Conservation (phyloP, 2,888 invertebrate species). For the Oasisia sp. region DNA sequence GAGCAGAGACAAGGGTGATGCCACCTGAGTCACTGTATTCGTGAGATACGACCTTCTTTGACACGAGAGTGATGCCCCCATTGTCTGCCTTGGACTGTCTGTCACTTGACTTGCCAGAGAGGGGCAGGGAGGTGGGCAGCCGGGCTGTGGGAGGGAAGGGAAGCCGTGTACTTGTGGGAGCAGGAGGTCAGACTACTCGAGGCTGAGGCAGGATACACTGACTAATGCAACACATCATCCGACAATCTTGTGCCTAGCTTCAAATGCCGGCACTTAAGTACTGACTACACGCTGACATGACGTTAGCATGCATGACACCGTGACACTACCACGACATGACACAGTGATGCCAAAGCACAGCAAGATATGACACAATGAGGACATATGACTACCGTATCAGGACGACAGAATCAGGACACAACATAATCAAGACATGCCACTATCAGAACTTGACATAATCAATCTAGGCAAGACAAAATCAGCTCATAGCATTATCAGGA, state of each 20-base stretch:
- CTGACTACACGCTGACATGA: background rate
- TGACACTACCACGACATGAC: too few species aligned
- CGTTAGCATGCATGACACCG: background rate
- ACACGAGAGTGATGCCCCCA: conserved; percentile 57
- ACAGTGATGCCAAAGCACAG: too few species aligned
- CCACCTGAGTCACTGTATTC: conserved; percentile 44
- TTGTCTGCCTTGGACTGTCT: conserved; percentile 27
- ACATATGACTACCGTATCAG: too few species aligned
- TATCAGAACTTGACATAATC: too few species aligned
- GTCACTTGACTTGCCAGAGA: conserved; percentile 42
- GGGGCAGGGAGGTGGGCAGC: conserved; percentile 38
- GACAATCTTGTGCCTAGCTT: background rate
- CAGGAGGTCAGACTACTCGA: background rate
- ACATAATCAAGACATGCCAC: too few species aligned
- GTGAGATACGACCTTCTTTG: conserved; percentile 51
- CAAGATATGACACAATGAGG: too few species aligned
- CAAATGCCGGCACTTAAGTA: background rate
- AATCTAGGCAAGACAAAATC: too few species aligned
- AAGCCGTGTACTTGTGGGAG: background rate
- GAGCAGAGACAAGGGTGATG: conserved; percentile 54
- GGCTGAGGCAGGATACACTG: background rate
- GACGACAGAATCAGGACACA: too few species aligned
- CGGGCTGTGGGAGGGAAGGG: conserved; percentile 56
- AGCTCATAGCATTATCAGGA: too few species aligned
- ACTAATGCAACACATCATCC: background rate